Evolutionary conservation across 2,888 invertebrate species (phyloP).

Genomic region (Pterostichus madidus): DNA sequence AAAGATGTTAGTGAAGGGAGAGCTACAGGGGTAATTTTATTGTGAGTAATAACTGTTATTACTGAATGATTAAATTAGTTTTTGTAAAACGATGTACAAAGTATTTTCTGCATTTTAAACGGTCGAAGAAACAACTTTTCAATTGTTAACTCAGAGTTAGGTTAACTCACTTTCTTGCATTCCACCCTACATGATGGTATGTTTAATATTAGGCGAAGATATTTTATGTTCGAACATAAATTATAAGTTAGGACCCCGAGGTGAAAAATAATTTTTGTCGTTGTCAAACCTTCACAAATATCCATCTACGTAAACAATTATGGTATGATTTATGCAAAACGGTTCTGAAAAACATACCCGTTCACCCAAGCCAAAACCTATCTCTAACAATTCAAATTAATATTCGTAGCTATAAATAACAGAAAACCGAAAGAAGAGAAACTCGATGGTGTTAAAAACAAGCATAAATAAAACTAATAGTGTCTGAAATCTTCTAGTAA

Average conservation of each 20-base stretch:
- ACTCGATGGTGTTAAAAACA: conserved; percentile 29
- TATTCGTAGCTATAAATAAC: conserved; percentile 44
- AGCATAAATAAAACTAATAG: conserved; percentile 24
- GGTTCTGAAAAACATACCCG: conserved; percentile 6
- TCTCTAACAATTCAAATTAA: conserved; percentile 27
- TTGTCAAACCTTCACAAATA: conserved; percentile 40
- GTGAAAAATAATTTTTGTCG: conserved; percentile 20
- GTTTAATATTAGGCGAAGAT: conserved; percentile 3
- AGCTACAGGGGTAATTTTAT: too few species aligned
- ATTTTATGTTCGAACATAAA: conserved; percentile 27
- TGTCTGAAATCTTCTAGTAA: conserved; percentile 22
- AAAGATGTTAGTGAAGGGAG: too few species aligned
- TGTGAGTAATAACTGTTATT: too few species aligned
- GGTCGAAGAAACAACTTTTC: too few species aligned
- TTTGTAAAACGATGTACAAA: too few species aligned
- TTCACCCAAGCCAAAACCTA: background rate
- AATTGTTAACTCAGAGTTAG: too few species aligned
- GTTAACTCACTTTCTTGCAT: too few species aligned
- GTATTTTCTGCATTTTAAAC: too few species aligned
- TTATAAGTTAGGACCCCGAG: conserved; percentile 18
- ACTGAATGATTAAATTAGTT: too few species aligned
- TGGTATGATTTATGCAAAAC: conserved; percentile 33
- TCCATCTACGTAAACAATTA: conserved; percentile 51
- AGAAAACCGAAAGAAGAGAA: conserved; percentile 32
- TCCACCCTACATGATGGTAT: too few species aligned